Evolutionary conservation across 1,140 invertebrate species (phyloP), one percentile per base, ranked within the genome.

Genomic region (Phortica variegata): DNA sequence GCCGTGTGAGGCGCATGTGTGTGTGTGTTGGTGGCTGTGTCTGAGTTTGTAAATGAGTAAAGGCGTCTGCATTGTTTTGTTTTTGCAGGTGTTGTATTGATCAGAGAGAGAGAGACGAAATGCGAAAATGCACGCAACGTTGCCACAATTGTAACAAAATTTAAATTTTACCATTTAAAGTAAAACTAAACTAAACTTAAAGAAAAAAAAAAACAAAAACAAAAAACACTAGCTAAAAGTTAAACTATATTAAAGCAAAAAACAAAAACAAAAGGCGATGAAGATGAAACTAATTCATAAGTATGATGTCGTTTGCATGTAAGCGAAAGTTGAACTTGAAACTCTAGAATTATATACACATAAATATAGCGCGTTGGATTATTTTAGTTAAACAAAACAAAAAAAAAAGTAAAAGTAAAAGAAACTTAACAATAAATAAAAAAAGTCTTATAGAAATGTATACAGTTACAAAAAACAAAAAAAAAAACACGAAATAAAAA

Each of bases 271-370:
- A 26, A 26, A 26, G 23, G n/a, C 5, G 23, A 26, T 6, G 23
- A 26, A 26, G 23, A n/a, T n/a, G n/a, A n/a, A n/a, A n/a, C 63
- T 68, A 63, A 66, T 58, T 66, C 54, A 68, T 68, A 68, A 68
- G 63, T 68, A 68, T 60, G 63, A 63, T 60, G 63, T 69, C 63
- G 63, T 68, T 68, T 68, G 66, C 65, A 69, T 68, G 60, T 68
- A 68, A 68, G 63, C 65, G 65, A 68, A 68, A 68, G 63, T 68
- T 68, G 63, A 68, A 68, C 63, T 68, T 68, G 63, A 68, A 66
- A 68, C 63, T 26, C 23, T 68, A 68, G 63, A 66, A 68, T 69
- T 68, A 68, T 63, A 68, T 26, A 26, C 23, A 26, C 10, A 26
- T 26, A 26, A 26, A 26, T 26, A 26, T 68, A 68, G 65, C 68